Evolutionary conservation across 2,888 invertebrate genomes (phyloP), one percentile per base, ranked within the genome.

Genomic region (Nymphalis polychloros): DNA sequence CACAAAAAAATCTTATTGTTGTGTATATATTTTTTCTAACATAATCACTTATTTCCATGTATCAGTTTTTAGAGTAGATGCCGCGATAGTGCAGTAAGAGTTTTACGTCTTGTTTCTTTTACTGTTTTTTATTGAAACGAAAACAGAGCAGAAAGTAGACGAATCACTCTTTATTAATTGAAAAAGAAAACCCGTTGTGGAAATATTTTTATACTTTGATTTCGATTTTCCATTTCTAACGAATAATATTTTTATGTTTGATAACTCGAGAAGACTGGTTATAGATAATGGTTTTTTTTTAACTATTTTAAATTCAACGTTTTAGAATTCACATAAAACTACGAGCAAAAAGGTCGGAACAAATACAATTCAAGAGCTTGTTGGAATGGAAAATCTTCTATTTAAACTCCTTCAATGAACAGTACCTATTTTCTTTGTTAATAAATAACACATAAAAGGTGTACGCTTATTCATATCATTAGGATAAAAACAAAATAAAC

Each of bases 41-140:
- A 41, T 3, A 41, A 41, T 10, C 1, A 41, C 13, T 41, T 41
- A 41, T 13, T 41, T 2, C 47, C 75, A 78, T 70, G 63, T 68
- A 59, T 68, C 60, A 66, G 47, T 82, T 86, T 23, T 87, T 87
- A 86, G 82, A 78, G 80, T 75, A 78, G 79, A 80, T 84, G 84
- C 76, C 75, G 76, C 72, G 76, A 81, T 78, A 77, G 60, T 41
- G 62, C 77, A 75, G 76, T 78, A 72, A 67, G 68, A 71, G 72
- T 76, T 77, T 72, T 35, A 79, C 77, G 74, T 75, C 70, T 72
- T 75, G 74, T 77, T 79, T 72, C 76, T 73, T 77, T 77, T 72
- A 73, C 74, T 77, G 3, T 70, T 74, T 71, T 73, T 69, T 71
- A 71, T 68, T 63, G 59, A 62, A 67, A 72, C 70, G 62, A 74